A percentile compares a stretch with the other conserved stretches of the same genome.
phyloP scores from a whole-genome alignment of 2,113 vertebrate genomes.

The Psilopsiagon aymara region DNA sequence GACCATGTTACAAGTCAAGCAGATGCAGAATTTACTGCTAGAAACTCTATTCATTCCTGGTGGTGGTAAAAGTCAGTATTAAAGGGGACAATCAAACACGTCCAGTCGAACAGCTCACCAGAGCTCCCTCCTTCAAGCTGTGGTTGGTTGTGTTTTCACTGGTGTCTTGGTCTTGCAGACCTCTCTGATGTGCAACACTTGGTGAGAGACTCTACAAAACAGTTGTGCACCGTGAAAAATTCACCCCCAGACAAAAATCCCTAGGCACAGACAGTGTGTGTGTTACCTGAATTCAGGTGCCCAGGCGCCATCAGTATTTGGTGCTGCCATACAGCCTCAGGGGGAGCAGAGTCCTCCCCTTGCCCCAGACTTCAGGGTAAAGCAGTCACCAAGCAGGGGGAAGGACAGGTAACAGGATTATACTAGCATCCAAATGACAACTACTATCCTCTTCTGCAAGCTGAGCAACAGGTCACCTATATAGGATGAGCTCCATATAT shows the following conservation, averaged over 20 bases:
- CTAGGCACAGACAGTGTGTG: accelerated
- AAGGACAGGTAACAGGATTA: neutral
- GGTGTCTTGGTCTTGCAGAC: neutral
- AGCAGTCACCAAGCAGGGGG: neutral
- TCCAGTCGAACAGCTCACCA: neutral
- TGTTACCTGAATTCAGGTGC: neutral
- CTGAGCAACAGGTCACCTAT: neutral
- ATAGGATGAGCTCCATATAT: neutral
- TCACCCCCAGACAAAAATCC: neutral
- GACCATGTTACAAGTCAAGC: neutral
- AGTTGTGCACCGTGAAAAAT: neutral
- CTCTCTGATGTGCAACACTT: neutral
- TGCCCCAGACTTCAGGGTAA: neutral
- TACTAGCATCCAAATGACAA: neutral
- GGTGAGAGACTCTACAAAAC: neutral
- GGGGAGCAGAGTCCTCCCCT: neutral
- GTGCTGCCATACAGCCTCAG: neutral
- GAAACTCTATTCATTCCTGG: neutral
- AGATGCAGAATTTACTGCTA: constrained; percentile 19
- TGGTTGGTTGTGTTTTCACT: neutral
- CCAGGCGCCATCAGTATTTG: neutral
- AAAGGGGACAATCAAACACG: neutral
- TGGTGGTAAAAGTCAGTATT: neutral
- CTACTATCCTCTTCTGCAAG: neutral
- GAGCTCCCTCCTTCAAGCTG: neutral